phyloP scores from a whole-genome alignment of 2,797 vertebrate genomes.

The Anguilla marmorata region DNA sequence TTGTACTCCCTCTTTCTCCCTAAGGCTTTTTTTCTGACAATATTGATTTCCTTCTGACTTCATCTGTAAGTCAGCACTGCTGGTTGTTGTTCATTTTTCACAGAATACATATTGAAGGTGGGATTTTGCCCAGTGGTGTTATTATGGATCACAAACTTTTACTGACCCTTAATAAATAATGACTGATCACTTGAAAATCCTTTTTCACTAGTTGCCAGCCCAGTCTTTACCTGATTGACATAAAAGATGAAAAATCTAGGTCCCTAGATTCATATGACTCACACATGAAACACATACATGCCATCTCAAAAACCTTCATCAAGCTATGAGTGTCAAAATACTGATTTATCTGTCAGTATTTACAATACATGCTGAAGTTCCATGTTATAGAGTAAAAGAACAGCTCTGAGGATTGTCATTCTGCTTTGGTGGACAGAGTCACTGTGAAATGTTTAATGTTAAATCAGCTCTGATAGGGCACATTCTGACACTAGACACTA shows the following conservation, averaged over 20 bases:
- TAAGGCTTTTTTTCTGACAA: background rate
- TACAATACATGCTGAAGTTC: no score
- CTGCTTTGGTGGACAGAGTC: no score
- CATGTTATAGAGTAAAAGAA: no score
- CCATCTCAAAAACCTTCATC: no score
- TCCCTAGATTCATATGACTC: no score
- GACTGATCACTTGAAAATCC: constrained; percentile 35
- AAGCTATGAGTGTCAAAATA: no score
- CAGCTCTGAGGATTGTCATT: no score
- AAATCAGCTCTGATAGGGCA: no score
- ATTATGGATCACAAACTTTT: constrained; percentile 26
- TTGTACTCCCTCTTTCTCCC: constrained; percentile 10
- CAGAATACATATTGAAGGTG: background rate
- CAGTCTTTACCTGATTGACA: constrained; percentile 17
- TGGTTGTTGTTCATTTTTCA: background rate
- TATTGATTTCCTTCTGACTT: background rate
- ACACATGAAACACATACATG: no score
- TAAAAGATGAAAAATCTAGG: background rate
- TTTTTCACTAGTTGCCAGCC: constrained; percentile 30
- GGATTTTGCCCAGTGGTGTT: background rate
- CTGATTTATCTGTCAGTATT: no score
- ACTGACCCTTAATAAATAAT: constrained; percentile 40
- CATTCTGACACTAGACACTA: no score
- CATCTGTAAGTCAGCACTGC: background rate
- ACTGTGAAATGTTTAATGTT: no score